Conservation (phyloP, 2,888 invertebrate genomes). For the Adela reaumurella region DNA sequence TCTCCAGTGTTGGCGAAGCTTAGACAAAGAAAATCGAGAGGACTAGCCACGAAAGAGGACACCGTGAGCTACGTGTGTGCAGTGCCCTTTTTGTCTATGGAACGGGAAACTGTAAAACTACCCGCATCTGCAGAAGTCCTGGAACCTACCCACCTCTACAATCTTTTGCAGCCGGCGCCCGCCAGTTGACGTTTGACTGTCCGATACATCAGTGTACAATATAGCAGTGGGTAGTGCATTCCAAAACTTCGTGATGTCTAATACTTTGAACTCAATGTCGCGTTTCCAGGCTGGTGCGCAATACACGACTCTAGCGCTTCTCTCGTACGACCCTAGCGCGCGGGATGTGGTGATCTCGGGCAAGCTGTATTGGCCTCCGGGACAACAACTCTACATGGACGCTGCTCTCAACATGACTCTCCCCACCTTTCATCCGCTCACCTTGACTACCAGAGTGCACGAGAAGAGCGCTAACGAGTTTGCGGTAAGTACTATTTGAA, state of each 20-base stretch:
- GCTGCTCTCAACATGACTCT: constrained; percentile 69
- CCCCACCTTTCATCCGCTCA: constrained; percentile 69
- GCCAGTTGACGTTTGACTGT: too few species aligned
- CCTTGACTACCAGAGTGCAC: constrained; percentile 59
- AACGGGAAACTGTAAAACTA: too few species aligned
- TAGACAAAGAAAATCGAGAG: too few species aligned
- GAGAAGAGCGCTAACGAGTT: constrained; percentile 67
- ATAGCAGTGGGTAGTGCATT: too few species aligned
- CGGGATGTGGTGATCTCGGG: constrained; percentile 38
- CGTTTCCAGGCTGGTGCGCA: constrained; percentile 46
- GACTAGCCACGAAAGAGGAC: too few species aligned
- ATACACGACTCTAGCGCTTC: constrained; percentile 31
- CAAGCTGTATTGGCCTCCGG: constrained; percentile 61
- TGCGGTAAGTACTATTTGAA: constrained; percentile 59
- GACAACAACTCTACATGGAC: constrained; percentile 64
- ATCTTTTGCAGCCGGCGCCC: too few species aligned
- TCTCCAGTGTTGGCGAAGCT: too few species aligned
- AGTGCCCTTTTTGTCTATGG: too few species aligned
- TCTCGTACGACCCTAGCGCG: constrained; percentile 44
- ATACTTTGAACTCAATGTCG: constrained; percentile 3
- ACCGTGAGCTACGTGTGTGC: too few species aligned
- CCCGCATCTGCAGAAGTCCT: too few species aligned
- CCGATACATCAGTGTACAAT: too few species aligned
- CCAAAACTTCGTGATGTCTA: constrained; percentile 1
- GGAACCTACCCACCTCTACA: too few species aligned